Percentiles rank a stretch among this genome's conserved stretches.
phyloP scores from a whole-genome alignment of 2,888 invertebrate species.

The Marasmarcha lunaedactyla region DNA sequence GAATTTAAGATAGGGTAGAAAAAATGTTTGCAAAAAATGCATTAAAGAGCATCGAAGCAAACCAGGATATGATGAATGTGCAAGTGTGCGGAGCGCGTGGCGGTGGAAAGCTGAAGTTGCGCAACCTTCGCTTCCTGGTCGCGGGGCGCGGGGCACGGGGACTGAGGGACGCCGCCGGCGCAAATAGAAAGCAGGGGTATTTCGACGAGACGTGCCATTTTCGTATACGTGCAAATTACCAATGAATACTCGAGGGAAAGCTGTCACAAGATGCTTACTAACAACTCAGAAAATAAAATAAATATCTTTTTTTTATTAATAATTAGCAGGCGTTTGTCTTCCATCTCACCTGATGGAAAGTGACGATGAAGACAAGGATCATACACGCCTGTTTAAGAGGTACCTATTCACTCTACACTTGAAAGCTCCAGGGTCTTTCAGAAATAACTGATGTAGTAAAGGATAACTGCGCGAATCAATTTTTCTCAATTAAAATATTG shows the following conservation, averaged over 20 bases:
- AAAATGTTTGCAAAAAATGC: neutral
- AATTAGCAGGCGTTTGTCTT: no score
- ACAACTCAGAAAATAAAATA: no score
- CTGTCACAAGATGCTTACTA: no score
- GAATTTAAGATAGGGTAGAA: neutral
- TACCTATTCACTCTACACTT: no score
- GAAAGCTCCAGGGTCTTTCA: no score
- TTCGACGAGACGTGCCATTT: constrained; percentile 56
- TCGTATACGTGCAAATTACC: constrained; percentile 66
- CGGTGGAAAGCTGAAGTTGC: constrained; percentile 46
- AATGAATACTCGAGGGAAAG: constrained; percentile 52
- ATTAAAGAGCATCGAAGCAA: neutral
- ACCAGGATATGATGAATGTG: neutral
- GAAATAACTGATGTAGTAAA: no score
- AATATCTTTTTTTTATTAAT: no score
- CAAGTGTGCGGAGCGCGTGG: constrained; percentile 11
- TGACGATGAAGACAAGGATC: no score
- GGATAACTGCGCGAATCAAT: no score
- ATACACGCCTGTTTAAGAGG: no score
- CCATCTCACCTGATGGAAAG: no score
- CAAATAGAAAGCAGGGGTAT: constrained; percentile 60
- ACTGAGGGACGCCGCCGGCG: constrained; percentile 47
- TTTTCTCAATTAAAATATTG: no score
- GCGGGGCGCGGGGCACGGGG: constrained; percentile 15
- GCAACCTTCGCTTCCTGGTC: constrained; percentile 40